Evolutionary conservation across 1,140 invertebrate genomes (phyloP).

Genomic region (Caenorhabditis tropicalis): DNA sequence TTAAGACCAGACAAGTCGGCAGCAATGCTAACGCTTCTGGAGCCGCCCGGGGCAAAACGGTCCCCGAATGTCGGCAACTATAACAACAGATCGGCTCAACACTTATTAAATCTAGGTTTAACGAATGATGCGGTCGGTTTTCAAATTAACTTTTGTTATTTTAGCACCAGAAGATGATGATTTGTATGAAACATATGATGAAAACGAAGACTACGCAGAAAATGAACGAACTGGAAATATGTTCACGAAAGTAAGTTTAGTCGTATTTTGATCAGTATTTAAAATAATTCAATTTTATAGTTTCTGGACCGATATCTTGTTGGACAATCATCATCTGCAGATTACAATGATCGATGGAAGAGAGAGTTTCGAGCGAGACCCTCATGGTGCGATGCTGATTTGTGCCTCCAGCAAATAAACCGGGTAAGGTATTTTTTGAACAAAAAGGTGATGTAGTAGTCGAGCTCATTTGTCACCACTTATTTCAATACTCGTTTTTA

Average conservation of each 20-base stretch:
- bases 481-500: no score
- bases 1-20: conserved; percentile 36
- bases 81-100: conserved; percentile 54
- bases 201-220: background rate
- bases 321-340: conserved; percentile 58
- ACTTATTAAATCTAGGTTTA: conserved; percentile 55
- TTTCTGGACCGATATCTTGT: conserved; percentile 56
- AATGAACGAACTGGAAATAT: background rate
- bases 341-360: conserved; percentile 63
- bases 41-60: conserved; percentile 55
- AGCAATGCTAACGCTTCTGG: conserved; percentile 56
- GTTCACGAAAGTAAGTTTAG: background rate
- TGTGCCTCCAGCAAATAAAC: conserved; percentile 64
- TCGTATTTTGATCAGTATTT: background rate
- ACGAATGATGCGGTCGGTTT: background rate
- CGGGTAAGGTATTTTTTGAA: conserved; percentile 46
- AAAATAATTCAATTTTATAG: conserved; percentile 49
- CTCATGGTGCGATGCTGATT: conserved; percentile 66
- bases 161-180: conserved; percentile 51
- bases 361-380: conserved; percentile 61
- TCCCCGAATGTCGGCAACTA: conserved; percentile 38
- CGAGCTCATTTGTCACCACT: background rate
- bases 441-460: background rate
- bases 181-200: conserved; percentile 37
- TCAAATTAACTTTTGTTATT: background rate